Base-by-base conservation (phyloP, 2,888 invertebrate genomes). In the Elaeidobius kamerunicus region DNA sequence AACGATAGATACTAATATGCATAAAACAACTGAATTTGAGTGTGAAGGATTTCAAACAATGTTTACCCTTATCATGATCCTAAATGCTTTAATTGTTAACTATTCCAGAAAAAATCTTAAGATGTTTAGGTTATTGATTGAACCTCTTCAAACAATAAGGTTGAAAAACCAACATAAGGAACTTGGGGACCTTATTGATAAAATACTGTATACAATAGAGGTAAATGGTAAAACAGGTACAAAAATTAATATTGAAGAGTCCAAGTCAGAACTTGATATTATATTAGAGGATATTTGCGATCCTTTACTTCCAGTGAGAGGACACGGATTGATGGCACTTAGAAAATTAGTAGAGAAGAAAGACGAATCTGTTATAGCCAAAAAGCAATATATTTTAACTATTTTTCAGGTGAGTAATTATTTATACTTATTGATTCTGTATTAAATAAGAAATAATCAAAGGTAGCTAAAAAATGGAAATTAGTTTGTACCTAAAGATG, bases 271-370 rank as follows among this genome's bases (percentile, higher is more conserved):
- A 35, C 82, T 80, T 64, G 78, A 81, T 52, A 76, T 78, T 62
- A 88, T 87, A 0, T 67, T 90, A 47, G 71, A 78, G 43, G 83
- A 89, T 69, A 74, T 85, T 15, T 80, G 80, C 64, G 86, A 89
- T 74, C 78, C 82, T 18, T 67, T 88, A 50, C 69, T 92, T 39
- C 91, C 91, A n/a, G 82, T 87, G 0, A 78, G 85, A 68, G 91
- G 87, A 9, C 91, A 92, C 73, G 92, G 86, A 5, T 74, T 92
- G 28, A 81, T 91, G 61, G 74, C 79, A 41, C 70, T 93, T 12
- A 81, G 82, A 12, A 85, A 83, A 73, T 75, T 92, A n/a, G 76
- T 92, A 42, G 79, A 85, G 64, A 71, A 71, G 14, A 78, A 76
- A 58, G 85, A 91, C 72, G 61, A 74, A 18, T 81, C 83, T 63